phyloP scores from a whole-genome alignment of 2,888 invertebrate genomes.

The Pocota personata region DNA sequence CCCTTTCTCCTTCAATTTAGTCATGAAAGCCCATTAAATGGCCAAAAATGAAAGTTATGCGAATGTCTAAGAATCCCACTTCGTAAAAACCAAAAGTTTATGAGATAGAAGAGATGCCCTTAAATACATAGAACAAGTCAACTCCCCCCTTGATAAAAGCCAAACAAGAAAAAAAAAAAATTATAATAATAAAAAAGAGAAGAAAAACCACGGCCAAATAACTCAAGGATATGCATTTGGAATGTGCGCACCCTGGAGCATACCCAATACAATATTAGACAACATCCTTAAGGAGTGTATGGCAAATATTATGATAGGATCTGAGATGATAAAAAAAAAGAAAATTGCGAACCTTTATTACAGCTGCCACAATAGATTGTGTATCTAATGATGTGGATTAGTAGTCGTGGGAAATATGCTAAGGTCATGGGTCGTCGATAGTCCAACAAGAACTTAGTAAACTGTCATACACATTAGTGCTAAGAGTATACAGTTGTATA shows the following conservation, averaged over 20 bases:
- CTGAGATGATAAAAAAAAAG: constrained; percentile 14
- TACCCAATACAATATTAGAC: background rate
- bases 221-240: constrained; percentile 14
- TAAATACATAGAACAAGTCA: background rate
- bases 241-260: background rate
- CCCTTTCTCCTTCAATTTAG: background rate
- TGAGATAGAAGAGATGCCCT: background rate
- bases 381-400: constrained; percentile 21
- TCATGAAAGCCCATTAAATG: background rate
- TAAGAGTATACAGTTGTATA: background rate
- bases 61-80: constrained; percentile 14
- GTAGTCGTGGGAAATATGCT: constrained; percentile 30
- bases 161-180: background rate
- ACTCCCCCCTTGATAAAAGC: no score
- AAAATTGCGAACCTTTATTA: constrained; percentile 33
- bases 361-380: constrained; percentile 21
- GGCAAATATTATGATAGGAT: constrained; percentile 1
- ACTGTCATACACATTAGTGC: background rate
- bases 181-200: background rate
- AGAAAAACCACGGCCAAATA: background rate
- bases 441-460: background rate
- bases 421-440: background rate
- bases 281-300: background rate
- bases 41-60: constrained; percentile 25
- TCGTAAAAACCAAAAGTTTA: constrained; percentile 27